Evolutionary conservation across 2,797 vertebrate species (phyloP).

Genomic region (Mus spretus): DNA sequence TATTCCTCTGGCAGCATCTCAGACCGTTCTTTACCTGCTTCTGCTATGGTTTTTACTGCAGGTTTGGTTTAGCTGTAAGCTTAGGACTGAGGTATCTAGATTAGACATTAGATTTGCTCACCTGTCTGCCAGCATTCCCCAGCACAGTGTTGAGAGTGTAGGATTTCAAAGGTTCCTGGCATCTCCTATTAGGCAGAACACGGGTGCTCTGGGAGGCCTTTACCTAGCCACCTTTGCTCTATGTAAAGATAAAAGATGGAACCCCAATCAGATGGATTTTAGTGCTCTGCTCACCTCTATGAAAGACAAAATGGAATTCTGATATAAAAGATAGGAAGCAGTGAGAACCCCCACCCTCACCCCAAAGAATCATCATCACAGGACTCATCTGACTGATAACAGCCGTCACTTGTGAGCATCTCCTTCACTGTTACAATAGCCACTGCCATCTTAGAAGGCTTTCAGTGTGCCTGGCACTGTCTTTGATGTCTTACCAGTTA

Average conservation of each 20-base stretch:
- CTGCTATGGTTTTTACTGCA: background rate
- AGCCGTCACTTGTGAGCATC: background rate
- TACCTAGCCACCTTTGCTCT: background rate
- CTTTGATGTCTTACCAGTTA: background rate
- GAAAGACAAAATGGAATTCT: background rate
- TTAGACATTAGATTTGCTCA: background rate
- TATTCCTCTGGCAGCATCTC: slow-evolving; percentile 25
- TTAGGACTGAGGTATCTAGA: background rate
- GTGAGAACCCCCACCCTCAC: background rate
- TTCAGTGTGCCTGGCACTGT: background rate
- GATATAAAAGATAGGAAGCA: slow-evolving; percentile 19
- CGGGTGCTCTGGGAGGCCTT: background rate
- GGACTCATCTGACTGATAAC: background rate
- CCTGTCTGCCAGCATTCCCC: background rate
- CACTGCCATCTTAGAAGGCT: background rate
- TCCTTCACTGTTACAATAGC: background rate
- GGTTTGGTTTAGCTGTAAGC: background rate
- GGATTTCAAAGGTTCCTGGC: background rate
- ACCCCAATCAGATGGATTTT: background rate
- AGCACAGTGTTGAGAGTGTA: background rate
- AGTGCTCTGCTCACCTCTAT: background rate
- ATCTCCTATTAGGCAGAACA: background rate
- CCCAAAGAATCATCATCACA: background rate
- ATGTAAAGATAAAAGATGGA: background rate
- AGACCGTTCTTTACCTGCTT: slow-evolving; percentile 30